phyloP scores from a whole-genome alignment of 2,113 vertebrate genomes.

The Corythoichthys intestinalis region DNA sequence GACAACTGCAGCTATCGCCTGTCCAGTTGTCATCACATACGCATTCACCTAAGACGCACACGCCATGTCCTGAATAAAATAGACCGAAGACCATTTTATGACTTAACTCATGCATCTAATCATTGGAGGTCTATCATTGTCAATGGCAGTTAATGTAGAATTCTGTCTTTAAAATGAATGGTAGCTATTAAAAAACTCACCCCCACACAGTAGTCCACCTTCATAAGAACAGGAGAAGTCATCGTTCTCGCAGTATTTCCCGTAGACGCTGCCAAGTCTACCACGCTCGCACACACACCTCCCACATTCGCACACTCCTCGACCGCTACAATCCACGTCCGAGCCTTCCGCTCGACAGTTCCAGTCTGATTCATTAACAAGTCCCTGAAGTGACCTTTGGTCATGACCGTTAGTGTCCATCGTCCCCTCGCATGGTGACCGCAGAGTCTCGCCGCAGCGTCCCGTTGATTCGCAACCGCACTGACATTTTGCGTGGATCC shows the following conservation, averaged over 20 bases:
- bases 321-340: constrained; percentile 80
- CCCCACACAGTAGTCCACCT: constrained; percentile 81
- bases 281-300: constrained; percentile 84
- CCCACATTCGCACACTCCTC: constrained; percentile 84
- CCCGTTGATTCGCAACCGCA: constrained; percentile 72
- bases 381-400: not conserved
- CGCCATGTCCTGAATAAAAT: constrained; percentile 79
- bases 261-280: constrained; percentile 83
- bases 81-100: constrained; percentile 1
- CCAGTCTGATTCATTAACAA: constrained; percentile 18
- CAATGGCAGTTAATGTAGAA: not conserved
- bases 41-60: constrained; percentile 84
- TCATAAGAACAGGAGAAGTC: constrained; percentile 91
- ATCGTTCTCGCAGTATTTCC: constrained; percentile 90
- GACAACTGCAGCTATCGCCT: constrained; percentile 85
- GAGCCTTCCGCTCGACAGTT: constrained; percentile 68
- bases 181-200: constrained; percentile 64
- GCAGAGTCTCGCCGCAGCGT: constrained; percentile 71
- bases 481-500: constrained; percentile 76
- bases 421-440: constrained; percentile 44
- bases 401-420: constrained; percentile 10
- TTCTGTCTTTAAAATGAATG: not conserved
- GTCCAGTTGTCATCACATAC: constrained; percentile 84
- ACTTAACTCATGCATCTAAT: no score
- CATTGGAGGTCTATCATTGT: no score